These are phyloP conservation scores for Bombyx mandarina DNA, from an alignment of 1,140 invertebrate genomes.

Conservation along the genomic window DNA sequence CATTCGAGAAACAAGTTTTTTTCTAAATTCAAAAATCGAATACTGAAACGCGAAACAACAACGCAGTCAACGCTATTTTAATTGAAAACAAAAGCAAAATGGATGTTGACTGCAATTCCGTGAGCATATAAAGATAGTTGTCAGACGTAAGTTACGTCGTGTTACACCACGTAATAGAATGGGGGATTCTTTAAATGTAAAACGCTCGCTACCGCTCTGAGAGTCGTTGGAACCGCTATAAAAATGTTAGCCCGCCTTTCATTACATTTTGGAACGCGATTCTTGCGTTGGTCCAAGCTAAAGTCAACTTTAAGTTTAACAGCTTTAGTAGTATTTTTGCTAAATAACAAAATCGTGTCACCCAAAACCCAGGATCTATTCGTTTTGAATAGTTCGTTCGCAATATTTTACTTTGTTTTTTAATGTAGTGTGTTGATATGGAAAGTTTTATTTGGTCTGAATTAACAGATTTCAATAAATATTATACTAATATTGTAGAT, in stretches of 20 bases:
- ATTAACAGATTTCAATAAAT: too few relatives aligned
- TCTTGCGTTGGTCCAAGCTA: too few relatives aligned
- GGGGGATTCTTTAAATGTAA: slow-evolving; percentile 66
- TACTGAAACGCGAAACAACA: not conserved
- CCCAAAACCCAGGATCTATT: slow-evolving; percentile 47
- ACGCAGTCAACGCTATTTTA: not conserved
- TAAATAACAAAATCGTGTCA: slow-evolving; percentile 29
- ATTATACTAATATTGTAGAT: too few relatives aligned
- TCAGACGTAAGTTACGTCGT: slow-evolving; percentile 57
- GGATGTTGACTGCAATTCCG: too few relatives aligned
- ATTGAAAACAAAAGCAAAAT: slow-evolving; percentile 1
- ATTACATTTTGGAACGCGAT: slow-evolving; percentile 47
- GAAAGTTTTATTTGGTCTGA: too few relatives aligned
- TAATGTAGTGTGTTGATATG: not conserved
- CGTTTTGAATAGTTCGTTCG: slow-evolving; percentile 41
- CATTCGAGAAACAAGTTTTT: too few relatives aligned
- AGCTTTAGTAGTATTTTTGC: slow-evolving; percentile 12
- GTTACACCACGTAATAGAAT: slow-evolving; percentile 61
- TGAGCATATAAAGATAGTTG: slow-evolving; percentile 48
- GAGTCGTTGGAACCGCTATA: slow-evolving; percentile 66
- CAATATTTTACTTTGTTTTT: slow-evolving; percentile 43
- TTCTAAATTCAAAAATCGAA: too few relatives aligned
- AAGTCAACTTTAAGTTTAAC: too few relatives aligned
- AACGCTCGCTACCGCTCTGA: slow-evolving; percentile 44
- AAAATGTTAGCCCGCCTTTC: slow-evolving; percentile 67